Base-by-base conservation (phyloP, 2,113 vertebrate genomes). In the Corythornis vintsioides region DNA sequence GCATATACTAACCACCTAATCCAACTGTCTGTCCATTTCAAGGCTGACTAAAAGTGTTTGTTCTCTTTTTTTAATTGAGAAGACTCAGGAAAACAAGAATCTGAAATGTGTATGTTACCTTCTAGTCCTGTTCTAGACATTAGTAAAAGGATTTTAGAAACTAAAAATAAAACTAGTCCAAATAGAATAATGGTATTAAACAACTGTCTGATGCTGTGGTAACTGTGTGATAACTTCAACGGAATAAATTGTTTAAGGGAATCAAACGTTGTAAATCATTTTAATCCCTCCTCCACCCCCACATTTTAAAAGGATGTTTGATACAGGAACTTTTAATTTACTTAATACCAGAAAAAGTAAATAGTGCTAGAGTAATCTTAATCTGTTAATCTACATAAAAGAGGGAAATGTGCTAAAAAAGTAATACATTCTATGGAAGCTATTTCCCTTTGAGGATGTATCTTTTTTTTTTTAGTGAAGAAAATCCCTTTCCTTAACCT, bases 251-350 rank as follows among this genome's bases (percentile, higher is more conserved):
- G 52, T 53, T 53, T 33, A 71, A 81, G 31, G 81, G 38, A 56
- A 83, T 19, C 6, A 71, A 81, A 52, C 56, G 4, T 33, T 72
- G 17, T 73, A 86, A 90, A 60, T 26, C 2, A 12, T 3, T 9
- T 15, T 38, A 9, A 10, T 7, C 8, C 3, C 4, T 4, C 2
- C 7, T 38, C 6, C 3, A 2, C 3, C 7, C 5, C 10, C 2
- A 3, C 8, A 17, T 60, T 81, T 60, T 56, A 64, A 69, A 53
- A 73, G 45, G 29, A 63, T 67, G 24, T 15, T 67, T 33, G 56
- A 60, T 71, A 66, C 14, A 64, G 31, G 21, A 74, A 40, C 21
- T 71, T 71, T 38, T 12, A 29, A 0, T 84, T 57, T 70, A 38
- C 16, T 35, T 72, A 45, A 20, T 81, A 63, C 26, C 43, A 67